Conservation (phyloP, 2,888 invertebrate species). For the Hyalella azteca region DNA sequence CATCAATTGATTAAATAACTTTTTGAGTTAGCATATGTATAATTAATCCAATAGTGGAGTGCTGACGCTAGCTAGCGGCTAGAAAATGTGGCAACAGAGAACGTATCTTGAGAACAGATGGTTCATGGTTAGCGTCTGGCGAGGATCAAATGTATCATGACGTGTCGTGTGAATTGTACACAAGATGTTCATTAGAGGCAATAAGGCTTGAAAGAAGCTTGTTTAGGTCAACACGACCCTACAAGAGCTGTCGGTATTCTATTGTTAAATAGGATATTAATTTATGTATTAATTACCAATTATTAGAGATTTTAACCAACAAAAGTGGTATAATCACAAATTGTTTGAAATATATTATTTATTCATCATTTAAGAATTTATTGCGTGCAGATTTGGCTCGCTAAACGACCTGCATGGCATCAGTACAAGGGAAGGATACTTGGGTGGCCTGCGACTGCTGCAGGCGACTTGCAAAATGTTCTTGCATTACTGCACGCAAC, state of each 20-base stretch:
- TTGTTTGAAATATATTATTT: neutral
- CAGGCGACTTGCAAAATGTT: slow-evolving; percentile 60
- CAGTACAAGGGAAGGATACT: slow-evolving; percentile 59
- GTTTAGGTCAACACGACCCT: neutral
- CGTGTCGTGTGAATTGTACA: too few relatives aligned
- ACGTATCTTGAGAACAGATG: too few relatives aligned
- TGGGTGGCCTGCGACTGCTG: slow-evolving; percentile 59
- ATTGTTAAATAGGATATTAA: neutral
- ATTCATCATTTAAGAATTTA: neutral
- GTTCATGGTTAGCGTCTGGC: too few relatives aligned
- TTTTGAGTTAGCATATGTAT: too few relatives aligned
- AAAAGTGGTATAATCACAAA: neutral
- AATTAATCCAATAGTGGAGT: too few relatives aligned
- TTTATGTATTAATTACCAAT: neutral
- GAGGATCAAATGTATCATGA: too few relatives aligned
- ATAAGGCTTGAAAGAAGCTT: too few relatives aligned
- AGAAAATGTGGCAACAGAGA: too few relatives aligned
- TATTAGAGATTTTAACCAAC: neutral
- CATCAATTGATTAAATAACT: too few relatives aligned
- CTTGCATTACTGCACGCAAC: slow-evolving; percentile 58
- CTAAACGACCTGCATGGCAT: slow-evolving; percentile 57
- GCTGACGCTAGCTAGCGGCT: too few relatives aligned
- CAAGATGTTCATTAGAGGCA: too few relatives aligned
- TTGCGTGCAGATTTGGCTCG: slow-evolving; percentile 44
- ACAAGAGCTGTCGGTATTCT: neutral